These are phyloP conservation scores for Pseudanteris insignis DNA, from an alignment of 2,888 invertebrate genomes.

Conservation along the genomic window DNA sequence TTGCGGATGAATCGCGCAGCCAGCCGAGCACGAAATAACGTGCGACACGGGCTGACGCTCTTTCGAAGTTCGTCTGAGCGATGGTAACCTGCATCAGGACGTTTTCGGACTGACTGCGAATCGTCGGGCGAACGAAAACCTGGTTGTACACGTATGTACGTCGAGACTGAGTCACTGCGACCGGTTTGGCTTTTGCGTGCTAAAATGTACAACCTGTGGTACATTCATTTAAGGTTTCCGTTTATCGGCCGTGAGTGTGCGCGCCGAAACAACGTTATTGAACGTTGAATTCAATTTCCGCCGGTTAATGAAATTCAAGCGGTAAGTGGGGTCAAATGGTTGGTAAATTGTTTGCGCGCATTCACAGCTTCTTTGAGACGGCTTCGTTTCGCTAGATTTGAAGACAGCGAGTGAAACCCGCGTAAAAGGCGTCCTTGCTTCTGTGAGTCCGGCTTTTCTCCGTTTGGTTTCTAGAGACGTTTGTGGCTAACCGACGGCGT, in stretches of 20 bases:
- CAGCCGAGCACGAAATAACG: constrained; percentile 35
- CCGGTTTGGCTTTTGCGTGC: not conserved
- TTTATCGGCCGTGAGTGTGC: constrained; percentile 34
- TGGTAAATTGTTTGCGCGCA: constrained; percentile 29
- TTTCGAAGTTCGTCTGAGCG: constrained; percentile 7
- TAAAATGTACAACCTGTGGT: no score
- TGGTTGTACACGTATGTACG: not conserved
- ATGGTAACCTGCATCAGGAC: no score
- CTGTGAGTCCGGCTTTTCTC: no score
- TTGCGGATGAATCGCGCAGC: constrained; percentile 33
- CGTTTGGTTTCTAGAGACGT: no score
- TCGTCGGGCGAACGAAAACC: no score
- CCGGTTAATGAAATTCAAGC: constrained; percentile 54
- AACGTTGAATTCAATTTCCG: constrained; percentile 56
- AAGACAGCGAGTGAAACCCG: constrained; percentile 6
- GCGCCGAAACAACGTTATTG: constrained; percentile 51
- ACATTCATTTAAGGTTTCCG: no score
- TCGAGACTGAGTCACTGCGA: not conserved
- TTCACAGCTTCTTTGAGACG: constrained; percentile 16
- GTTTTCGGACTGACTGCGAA: constrained; percentile 19
- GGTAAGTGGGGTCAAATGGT: constrained; percentile 12
- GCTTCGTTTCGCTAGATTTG: constrained; percentile 18
- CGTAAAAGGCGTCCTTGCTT: no score
- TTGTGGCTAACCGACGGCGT: no score
- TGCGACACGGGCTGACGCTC: constrained; percentile 21